Percentiles rank a stretch among this genome's conserved stretches.
phyloP scores from a whole-genome alignment of 2,888 invertebrate genomes.

The Diogma glabrata region DNA sequence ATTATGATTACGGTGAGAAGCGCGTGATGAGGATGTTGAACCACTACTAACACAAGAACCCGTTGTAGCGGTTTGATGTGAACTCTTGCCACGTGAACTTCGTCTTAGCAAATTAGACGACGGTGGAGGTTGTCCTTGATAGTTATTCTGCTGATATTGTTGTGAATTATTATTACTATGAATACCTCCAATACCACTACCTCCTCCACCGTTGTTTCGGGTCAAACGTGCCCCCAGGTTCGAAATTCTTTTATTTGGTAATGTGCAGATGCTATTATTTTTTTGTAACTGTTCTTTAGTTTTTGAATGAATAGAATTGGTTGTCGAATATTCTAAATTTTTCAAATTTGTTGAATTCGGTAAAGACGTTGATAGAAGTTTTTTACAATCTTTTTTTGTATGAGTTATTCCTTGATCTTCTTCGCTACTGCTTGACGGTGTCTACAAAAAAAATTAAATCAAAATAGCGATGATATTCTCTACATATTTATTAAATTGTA shows the following conservation, averaged over 20 bases:
- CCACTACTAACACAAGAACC: constrained; percentile 35
- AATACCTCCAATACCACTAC: constrained; percentile 10
- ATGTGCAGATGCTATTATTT: too few species aligned
- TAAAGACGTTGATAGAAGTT: too few species aligned
- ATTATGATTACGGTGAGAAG: constrained; percentile 14
- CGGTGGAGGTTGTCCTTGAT: constrained; percentile 17
- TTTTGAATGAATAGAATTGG: too few species aligned
- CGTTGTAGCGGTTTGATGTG: constrained; percentile 23
- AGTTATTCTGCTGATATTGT: constrained; percentile 1
- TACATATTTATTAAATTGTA: too few species aligned
- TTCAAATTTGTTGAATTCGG: too few species aligned
- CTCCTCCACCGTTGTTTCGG: constrained; percentile 26
- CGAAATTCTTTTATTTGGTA: constrained; percentile 28
- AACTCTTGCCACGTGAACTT: constrained; percentile 34
- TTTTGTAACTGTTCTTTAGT: too few species aligned
- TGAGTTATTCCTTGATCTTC: too few species aligned
- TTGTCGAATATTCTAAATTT: too few species aligned
- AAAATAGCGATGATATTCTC: too few species aligned
- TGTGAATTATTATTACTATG: constrained; percentile 5
- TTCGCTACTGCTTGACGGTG: too few species aligned
- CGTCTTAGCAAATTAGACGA: constrained; percentile 32
- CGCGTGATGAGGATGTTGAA: constrained; percentile 23
- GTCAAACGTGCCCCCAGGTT: constrained; percentile 33
- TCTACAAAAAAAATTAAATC: too few species aligned
- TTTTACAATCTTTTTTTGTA: too few species aligned